Percentiles rank a stretch among this genome's conserved stretches.
Evolutionary conservation across 2,888 invertebrate genomes (phyloP).

Genomic region (Mechanitis messenoides): DNA sequence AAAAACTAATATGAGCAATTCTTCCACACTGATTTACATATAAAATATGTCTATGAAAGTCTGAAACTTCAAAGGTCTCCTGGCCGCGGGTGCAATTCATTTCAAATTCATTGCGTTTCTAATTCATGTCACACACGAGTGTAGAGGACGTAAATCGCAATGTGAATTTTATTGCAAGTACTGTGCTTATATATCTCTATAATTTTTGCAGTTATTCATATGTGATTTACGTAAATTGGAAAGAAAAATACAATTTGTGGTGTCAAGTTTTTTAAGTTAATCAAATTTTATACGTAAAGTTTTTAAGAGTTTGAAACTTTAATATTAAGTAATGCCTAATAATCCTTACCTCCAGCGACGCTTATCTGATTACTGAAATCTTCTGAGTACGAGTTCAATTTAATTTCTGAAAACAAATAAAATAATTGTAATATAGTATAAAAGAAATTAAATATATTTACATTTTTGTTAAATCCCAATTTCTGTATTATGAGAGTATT

Average conservation of each 20-base stretch:
- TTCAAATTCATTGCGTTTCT: conserved; percentile 1
- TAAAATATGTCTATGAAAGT: too few species aligned
- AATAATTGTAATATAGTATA: conserved; percentile 11
- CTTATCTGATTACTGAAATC: conserved; percentile 76
- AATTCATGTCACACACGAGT: conserved; percentile 1
- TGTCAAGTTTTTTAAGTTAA: too few species aligned
- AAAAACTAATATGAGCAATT: too few species aligned
- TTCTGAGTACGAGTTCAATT: conserved; percentile 71
- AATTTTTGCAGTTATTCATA: too few species aligned
- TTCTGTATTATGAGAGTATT: too few species aligned
- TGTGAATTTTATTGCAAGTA: neutral
- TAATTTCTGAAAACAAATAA: conserved; percentile 67
- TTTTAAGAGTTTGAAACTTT: neutral
- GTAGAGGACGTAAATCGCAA: neutral
- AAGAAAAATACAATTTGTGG: too few species aligned
- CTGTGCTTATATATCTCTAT: neutral
- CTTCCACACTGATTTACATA: too few species aligned
- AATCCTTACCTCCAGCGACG: conserved; percentile 70
- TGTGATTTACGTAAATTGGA: too few species aligned
- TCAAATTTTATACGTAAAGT: neutral
- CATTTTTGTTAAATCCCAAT: too few species aligned
- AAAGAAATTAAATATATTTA: too few species aligned
- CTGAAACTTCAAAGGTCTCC: neutral
- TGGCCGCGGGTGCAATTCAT: neutral
- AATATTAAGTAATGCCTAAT: conserved; percentile 11